These are phyloP conservation scores for Mimas tiliae DNA, from an alignment of 2,888 invertebrate genomes.

Conservation along the genomic window DNA sequence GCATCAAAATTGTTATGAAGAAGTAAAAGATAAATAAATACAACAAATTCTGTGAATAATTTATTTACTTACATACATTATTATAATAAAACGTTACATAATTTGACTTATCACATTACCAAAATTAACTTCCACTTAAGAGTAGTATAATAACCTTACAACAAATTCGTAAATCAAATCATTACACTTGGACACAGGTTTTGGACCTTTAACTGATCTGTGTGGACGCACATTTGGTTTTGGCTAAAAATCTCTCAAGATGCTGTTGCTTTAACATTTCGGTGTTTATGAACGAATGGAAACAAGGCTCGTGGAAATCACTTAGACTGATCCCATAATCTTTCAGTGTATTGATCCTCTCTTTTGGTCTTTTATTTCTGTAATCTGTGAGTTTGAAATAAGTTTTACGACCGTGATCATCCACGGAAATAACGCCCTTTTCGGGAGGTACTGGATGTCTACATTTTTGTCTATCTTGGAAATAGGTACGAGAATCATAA, in stretches of 20 bases:
- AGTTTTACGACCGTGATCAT: conserved; percentile 61
- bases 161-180: conserved; percentile 53
- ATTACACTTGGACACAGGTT: conserved; percentile 40
- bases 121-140: conserved; percentile 56
- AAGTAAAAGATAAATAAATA: background rate
- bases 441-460: conserved; percentile 61
- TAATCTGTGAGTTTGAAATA: conserved; percentile 60
- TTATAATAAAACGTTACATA: conserved; percentile 63
- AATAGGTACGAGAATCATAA: conserved; percentile 34
- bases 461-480: conserved; percentile 54
- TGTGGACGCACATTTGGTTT: conserved; percentile 29
- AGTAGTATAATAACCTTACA: conserved; percentile 40
- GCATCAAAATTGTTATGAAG: background rate
- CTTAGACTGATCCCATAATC: conserved; percentile 69
- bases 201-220: conserved; percentile 27
- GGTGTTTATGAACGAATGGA: conserved; percentile 66
- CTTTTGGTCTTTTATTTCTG: conserved; percentile 57
- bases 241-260: conserved; percentile 45
- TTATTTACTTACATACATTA: conserved; percentile 45
- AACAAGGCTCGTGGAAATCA: conserved; percentile 74
- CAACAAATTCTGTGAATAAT: conserved; percentile 17
- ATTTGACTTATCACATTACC: conserved; percentile 68
- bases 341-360: conserved; percentile 54
- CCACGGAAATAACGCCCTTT: conserved; percentile 67
- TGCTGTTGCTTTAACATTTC: conserved; percentile 63